A percentile compares a stretch with the other conserved stretches of the same genome.
phyloP scores from a whole-genome alignment of 30 jellyfish, hydroid and myxozoan species.

The Aurelia aurita complex sp. Pacific region DNA sequence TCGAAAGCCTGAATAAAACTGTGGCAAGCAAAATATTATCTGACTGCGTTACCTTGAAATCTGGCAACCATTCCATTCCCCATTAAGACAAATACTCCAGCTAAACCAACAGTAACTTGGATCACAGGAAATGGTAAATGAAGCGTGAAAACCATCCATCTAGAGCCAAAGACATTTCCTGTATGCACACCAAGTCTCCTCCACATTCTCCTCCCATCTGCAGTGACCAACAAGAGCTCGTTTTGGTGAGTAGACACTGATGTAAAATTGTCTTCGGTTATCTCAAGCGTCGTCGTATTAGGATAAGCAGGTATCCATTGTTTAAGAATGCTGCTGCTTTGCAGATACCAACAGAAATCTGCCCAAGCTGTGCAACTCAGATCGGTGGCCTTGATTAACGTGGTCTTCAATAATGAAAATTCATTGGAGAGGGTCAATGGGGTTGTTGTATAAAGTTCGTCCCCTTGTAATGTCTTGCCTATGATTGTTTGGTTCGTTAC shows the following conservation, averaged over 20 bases:
- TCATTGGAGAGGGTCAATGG: too few relatives aligned
- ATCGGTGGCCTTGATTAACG: conserved; percentile 11
- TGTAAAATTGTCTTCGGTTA: background rate
- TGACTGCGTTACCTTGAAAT: conserved; percentile 1
- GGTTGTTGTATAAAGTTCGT: too few relatives aligned
- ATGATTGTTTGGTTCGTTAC: background rate
- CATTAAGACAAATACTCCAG: conserved; percentile 15
- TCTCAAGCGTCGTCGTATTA: background rate
- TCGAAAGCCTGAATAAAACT: background rate
- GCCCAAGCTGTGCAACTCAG: conserved; percentile 16
- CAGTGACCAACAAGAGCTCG: conserved; percentile 14
- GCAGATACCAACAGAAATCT: conserved; percentile 2
- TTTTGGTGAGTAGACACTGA: conserved; percentile 13
- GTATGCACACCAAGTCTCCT: conserved; percentile 28
- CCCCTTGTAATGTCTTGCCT: background rate
- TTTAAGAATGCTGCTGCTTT: background rate
- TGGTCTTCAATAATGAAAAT: too few relatives aligned
- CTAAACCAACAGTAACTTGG: conserved; percentile 10
- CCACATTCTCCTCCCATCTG: conserved; percentile 23
- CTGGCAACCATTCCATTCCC: conserved; percentile 18
- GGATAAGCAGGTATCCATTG: background rate
- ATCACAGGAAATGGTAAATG: conserved; percentile 7
- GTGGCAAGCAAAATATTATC: background rate
- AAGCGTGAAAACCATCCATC: conserved; percentile 24
- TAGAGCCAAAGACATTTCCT: background rate